Evolutionary conservation across 2,113 vertebrate species (phyloP), one percentile per base, ranked within the genome.

Genomic region (Edolisoma coerulescens): DNA sequence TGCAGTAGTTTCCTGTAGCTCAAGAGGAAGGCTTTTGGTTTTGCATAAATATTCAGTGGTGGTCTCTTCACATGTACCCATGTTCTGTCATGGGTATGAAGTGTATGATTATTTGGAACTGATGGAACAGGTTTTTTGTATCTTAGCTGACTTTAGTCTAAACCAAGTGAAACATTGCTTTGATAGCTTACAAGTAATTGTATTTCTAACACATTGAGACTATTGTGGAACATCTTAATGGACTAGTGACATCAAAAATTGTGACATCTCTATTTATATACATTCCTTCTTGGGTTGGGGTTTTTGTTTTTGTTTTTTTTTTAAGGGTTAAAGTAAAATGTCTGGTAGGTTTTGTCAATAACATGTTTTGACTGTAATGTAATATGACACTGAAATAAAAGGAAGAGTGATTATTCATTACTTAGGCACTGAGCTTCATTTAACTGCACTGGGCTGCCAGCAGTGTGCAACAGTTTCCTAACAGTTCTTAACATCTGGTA

Each of bases 351-450:
- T 96, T 95, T 97, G 94, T 97, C 93, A 89, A 60, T 94, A 92
- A 96, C 91, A 91, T 97, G 95, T 97, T 82, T 94, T 95, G 92
- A 96, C 95, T 98, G 96, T 97, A 97, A 97, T 96, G 93, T 96
- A 70, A 67, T 86, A 95, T 83, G 90, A 94, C 95, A 91, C 77
- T 95, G 95, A 98, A 97, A 97, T 97, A 97, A 96, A 98, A 97
- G 97, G 96, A 97, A 97, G 96, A 96, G 95, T 92, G 87, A 93
- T 96, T 87, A 96, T 97, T 95, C 93, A 82, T 94, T 88, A 50
- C 32, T 32, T n/a, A 96, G 82, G 71, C 23, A 82, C 54, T 44
- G 96, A 97, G 87, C 96, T 97, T 97, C 89, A 95, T 96, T 96
- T 96, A 60, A 83, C 80, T 63, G 68, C 37, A 89, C 73, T 17